Percentiles rank a stretch among this genome's conserved stretches.
These are phyloP conservation scores for Podarcis raffonei DNA, from an alignment of 2,113 vertebrate species.

Conservation along the genomic window DNA sequence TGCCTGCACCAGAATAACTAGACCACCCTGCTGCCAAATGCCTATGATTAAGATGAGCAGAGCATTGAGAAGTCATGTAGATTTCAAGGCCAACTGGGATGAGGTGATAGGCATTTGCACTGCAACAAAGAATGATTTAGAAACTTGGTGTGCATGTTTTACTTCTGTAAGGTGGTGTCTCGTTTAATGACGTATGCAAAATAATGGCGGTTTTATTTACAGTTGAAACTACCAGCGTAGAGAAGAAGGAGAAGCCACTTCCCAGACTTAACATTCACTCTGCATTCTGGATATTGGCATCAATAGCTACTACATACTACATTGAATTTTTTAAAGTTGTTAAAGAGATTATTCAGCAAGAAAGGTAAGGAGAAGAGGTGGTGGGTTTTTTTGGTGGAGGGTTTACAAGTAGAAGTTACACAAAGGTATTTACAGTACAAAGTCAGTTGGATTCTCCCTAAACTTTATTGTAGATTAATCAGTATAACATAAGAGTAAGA, in stretches of 20 bases:
- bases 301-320: constrained; percentile 89
- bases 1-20: not conserved
- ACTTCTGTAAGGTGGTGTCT: not conserved
- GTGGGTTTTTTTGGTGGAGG: not conserved
- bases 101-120: not conserved
- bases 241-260: constrained; percentile 80
- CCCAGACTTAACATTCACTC: constrained; percentile 90
- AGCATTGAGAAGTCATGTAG: not conserved
- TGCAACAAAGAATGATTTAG: constrained; percentile 39
- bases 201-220: constrained; percentile 61
- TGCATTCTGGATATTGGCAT: constrained; percentile 92
- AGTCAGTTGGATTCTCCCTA: not conserved
- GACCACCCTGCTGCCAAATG: not conserved
- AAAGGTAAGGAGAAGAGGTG: constrained; percentile 78
- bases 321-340: constrained; percentile 87
- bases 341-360: constrained; percentile 81
- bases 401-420: not conserved
- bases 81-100: not conserved
- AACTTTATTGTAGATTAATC: no score
- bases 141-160: constrained; percentile 42
- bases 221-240: constrained; percentile 79
- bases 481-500: no score
- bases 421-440: not conserved
- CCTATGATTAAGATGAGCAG: not conserved
- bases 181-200: constrained; percentile 41